Evolutionary conservation across 2,113 vertebrate genomes (phyloP).

Genomic region (Nycticebus coucang): DNA sequence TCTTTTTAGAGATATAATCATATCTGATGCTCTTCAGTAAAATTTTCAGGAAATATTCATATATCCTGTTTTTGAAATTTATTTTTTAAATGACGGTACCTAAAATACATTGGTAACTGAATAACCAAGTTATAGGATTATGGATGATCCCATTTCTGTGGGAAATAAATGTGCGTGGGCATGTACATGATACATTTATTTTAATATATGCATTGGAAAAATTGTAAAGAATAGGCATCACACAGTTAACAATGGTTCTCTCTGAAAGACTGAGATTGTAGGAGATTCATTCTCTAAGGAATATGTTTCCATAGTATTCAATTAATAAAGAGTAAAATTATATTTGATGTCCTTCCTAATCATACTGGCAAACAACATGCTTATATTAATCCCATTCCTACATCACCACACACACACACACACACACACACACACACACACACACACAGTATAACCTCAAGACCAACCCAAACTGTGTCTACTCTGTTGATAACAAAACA

Average conservation of each 20-base stretch:
- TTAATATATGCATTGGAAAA: conserved; percentile 10
- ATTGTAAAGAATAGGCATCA: neutral
- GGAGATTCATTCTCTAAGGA: conserved; percentile 26
- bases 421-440: neutral
- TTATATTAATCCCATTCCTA: neutral
- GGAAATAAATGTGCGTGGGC: conserved; percentile 23
- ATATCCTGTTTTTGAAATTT: conserved; percentile 56
- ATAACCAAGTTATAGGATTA: conserved; percentile 48
- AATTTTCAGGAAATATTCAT: conserved; percentile 45
- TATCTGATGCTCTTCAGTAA: conserved; percentile 32
- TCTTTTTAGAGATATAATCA: conserved; percentile 50
- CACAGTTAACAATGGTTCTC: neutral
- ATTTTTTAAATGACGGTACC: conserved; percentile 63
- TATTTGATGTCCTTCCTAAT: neutral
- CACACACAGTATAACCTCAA: neutral
- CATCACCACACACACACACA: neutral
- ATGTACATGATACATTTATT: neutral
- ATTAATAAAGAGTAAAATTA: conserved; percentile 4
- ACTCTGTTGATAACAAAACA: too few species aligned
- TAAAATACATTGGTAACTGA: conserved; percentile 44
- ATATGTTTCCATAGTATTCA: conserved; percentile 27
- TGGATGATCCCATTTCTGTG: neutral
- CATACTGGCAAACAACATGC: neutral
- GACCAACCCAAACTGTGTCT: too few species aligned
- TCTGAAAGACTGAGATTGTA: neutral